Evolutionary conservation across 2,797 vertebrate species (phyloP).

Genomic region (Helostoma temminkii): DNA sequence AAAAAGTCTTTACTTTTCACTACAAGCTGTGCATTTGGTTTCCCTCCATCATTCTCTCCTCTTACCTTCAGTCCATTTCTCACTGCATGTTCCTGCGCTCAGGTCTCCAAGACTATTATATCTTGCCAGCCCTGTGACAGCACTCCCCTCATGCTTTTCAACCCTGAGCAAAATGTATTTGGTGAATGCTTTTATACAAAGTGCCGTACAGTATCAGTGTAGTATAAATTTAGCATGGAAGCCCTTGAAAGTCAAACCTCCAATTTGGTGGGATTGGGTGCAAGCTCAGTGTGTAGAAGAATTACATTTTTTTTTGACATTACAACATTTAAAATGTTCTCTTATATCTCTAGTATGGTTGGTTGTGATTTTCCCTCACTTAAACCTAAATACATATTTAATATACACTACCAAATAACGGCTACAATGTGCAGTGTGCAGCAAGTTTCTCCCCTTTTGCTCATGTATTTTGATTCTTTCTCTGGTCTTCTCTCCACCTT

Average conservation of each 20-base stretch:
- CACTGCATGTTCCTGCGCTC: constrained; percentile 27
- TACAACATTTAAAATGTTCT: too few relatives aligned
- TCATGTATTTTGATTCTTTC: constrained; percentile 11
- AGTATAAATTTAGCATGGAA: constrained; percentile 43
- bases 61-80: constrained; percentile 39
- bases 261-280: constrained; percentile 25
- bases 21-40: constrained; percentile 47
- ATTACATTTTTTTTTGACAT: too few relatives aligned
- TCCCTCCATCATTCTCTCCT: constrained; percentile 47
- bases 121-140: constrained; percentile 43
- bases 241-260: constrained; percentile 41
- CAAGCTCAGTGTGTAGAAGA: constrained; percentile 1
- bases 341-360: too few relatives aligned
- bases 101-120: constrained; percentile 11
- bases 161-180: constrained; percentile 50
- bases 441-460: constrained; percentile 10
- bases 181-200: constrained; percentile 70
- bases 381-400: not conserved
- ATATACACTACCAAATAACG: constrained; percentile 7
- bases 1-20: constrained; percentile 48
- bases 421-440: not conserved
- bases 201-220: constrained; percentile 42
- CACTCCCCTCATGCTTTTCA: constrained; percentile 49
- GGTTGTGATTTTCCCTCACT: not conserved
- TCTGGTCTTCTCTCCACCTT: constrained; percentile 9